A percentile compares a stretch with the other conserved stretches of the same genome.
Conservation (phyloP, 2,888 invertebrate genomes). For the Drosophila barbarae region DNA sequence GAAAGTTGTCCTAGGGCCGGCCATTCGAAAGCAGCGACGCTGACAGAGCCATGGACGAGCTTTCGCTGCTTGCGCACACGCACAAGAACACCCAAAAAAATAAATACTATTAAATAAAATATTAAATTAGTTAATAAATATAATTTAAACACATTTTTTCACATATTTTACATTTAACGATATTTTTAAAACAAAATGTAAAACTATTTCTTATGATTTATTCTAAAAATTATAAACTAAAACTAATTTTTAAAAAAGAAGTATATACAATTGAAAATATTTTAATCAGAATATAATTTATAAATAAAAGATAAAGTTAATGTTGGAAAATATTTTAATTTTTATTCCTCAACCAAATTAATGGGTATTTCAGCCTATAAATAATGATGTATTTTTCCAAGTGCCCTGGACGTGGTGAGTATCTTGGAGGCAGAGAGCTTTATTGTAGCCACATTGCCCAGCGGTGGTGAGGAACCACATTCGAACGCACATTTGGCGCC, state of each 20-base stretch:
- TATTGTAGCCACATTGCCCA: neutral
- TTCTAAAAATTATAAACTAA: neutral
- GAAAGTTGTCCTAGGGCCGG: constrained; percentile 33
- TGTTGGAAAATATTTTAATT: neutral
- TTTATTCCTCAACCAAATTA: neutral
- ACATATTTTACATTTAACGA: neutral
- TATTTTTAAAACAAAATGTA: neutral
- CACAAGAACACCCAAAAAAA: constrained; percentile 11
- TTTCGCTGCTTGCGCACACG: constrained; percentile 51
- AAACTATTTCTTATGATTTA: neutral
- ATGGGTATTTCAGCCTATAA: neutral
- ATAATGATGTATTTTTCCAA: neutral
- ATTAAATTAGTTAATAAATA: neutral
- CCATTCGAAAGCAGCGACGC: neutral
- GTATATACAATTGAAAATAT: too few relatives aligned
- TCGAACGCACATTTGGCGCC: constrained; percentile 37
- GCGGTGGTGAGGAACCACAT: constrained; percentile 17
- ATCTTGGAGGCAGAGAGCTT: constrained; percentile 2
- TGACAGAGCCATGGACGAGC: constrained; percentile 21
- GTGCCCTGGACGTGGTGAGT: constrained; percentile 46
- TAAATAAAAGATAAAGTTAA: neutral
- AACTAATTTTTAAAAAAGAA: too few relatives aligned
- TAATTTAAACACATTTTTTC: neutral
- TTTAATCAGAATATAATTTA: neutral
- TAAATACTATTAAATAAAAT: neutral